Base-by-base conservation (phyloP, 2,113 vertebrate species). In the Donacobius atricapilla region DNA sequence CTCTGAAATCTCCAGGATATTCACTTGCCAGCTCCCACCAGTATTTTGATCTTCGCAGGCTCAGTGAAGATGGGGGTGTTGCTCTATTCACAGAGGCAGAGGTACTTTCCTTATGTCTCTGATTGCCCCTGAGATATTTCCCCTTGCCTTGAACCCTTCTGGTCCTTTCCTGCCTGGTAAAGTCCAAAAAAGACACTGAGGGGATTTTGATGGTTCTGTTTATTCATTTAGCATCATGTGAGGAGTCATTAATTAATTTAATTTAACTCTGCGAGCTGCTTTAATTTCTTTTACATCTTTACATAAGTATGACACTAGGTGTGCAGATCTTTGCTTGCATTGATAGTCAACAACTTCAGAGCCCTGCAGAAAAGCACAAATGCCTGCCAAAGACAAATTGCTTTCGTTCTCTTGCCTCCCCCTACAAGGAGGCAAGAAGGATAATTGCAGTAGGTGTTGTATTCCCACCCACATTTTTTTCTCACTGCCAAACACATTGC, bases 391-490 rank as follows among this genome's bases (percentile, higher is more conserved):
- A 91, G 88, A 90, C 87, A 93, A 95, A 94, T 86, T 93, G 82
- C 50, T 95, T 93, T 94, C 5, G 0, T 73, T 90, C 82, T 65
- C 50, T 85, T 86, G 58, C 79, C 84, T 91, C 82, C 30, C 48
- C 47, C 76, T 66, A 19, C 22, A 27, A 56, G 79, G 68, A 93
- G 93, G 82, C 54, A 64, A 92, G 87, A 91, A 89, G 87, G 64
- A 77, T 90, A 94, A 95, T 90, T 90, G 93, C 90, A 88, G 69
- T 88, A 94, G 93, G 85, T 94, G 79, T 9, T 84, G 35, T 82
- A 45, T 71, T 93, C 82, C 87, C 90, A 86, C 93, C 90, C 92
- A 95, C 95, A 83, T 94, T 93, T 94, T 87, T 88, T 93, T 91
- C 87, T 88, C 82, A 23, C 58, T 93, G 82, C 95, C 93, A 96